These are phyloP conservation scores for Recurvirostra avosetta DNA, from an alignment of 2,113 vertebrate species.

Conservation along the genomic window DNA sequence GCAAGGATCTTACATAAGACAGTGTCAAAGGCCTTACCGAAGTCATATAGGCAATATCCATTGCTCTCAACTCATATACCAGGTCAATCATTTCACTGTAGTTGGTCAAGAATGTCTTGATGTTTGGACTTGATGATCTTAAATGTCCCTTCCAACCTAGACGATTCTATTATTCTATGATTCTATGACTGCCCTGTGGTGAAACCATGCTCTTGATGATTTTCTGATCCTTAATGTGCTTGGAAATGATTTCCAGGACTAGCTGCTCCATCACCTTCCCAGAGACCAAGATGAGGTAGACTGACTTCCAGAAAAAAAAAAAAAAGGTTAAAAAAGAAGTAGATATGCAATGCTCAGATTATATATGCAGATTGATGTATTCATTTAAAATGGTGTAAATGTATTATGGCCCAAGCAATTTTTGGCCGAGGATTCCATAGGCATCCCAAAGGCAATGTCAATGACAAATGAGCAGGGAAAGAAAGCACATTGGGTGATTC, in stretches of 20 bases:
- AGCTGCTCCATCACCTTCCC: background rate
- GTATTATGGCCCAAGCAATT: background rate
- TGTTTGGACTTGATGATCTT: too few species aligned
- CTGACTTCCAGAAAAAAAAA: background rate
- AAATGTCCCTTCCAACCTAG: too few species aligned
- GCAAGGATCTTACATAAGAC: accelerated
- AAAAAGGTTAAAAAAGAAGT: background rate
- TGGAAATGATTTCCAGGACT: background rate
- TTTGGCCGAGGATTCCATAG: background rate
- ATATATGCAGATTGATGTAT: background rate
- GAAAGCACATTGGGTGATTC: background rate
- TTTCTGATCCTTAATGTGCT: background rate
- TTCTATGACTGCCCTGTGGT: background rate
- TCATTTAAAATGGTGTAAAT: background rate
- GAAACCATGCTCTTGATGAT: background rate
- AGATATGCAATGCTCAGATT: background rate
- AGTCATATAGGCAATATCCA: background rate
- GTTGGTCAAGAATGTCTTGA: background rate
- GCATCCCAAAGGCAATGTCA: background rate
- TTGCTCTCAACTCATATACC: background rate
- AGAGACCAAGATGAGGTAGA: background rate
- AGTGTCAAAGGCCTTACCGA: background rate
- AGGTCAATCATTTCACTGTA: background rate
- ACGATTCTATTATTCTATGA: too few species aligned
- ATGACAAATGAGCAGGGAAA: background rate